phyloP scores from a whole-genome alignment of 2,888 invertebrate genomes.

The Nesidiocoris tenuis region DNA sequence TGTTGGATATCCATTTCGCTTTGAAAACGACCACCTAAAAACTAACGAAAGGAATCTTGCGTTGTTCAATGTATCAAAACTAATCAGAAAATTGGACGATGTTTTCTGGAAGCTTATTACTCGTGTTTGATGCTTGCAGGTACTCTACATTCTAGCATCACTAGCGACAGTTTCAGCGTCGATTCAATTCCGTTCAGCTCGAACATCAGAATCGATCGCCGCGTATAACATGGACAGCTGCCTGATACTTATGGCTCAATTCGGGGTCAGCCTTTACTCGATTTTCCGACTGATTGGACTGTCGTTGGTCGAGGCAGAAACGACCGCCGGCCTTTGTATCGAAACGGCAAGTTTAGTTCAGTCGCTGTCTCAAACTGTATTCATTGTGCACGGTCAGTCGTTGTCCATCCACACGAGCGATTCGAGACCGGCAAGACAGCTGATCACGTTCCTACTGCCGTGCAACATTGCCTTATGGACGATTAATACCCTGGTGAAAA shows the following conservation, averaged over 20 bases:
- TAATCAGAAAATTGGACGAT: too few species aligned
- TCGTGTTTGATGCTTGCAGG: too few species aligned
- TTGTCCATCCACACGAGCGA: constrained; percentile 12
- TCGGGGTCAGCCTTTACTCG: constrained; percentile 83
- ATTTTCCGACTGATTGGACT: constrained; percentile 63
- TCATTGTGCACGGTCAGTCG: constrained; percentile 57
- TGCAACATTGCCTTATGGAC: constrained; percentile 85
- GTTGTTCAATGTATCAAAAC: too few species aligned
- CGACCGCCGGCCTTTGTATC: not conserved
- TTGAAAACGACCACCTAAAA: too few species aligned
- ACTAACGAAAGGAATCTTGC: too few species aligned
- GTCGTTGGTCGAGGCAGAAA: constrained; percentile 52
- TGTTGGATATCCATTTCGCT: too few species aligned
- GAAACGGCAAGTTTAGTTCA: constrained; percentile 60
- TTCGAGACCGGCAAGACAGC: constrained; percentile 76
- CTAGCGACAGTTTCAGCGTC: constrained; percentile 5
- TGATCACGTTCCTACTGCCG: constrained; percentile 79
- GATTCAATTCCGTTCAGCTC: constrained; percentile 9
- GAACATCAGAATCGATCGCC: constrained; percentile 53
- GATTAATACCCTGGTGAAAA: constrained; percentile 64
- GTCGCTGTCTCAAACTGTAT: constrained; percentile 76
- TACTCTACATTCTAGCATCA: constrained; percentile 6
- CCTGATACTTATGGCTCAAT: constrained; percentile 80
- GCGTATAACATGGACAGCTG: constrained; percentile 66
- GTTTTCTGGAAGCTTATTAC: too few species aligned